These are phyloP conservation scores for Cryptomyrus ogoouensis DNA, from an alignment of 2,113 vertebrate genomes.

Conservation along the genomic window DNA sequence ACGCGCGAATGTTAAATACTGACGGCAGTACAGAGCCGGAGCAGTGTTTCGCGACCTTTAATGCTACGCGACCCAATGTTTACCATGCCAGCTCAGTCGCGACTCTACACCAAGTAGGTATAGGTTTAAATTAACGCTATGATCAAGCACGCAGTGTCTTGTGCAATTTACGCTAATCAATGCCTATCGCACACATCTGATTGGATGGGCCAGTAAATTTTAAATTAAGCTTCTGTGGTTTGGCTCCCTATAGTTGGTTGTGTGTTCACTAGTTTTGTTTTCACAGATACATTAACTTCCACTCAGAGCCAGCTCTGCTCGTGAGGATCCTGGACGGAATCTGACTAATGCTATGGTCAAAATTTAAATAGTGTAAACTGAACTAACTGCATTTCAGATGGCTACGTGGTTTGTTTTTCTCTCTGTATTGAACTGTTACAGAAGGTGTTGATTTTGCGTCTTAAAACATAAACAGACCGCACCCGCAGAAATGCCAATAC, in stretches of 20 bases:
- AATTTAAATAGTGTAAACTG: not conserved
- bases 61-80: too few relatives aligned
- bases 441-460: not conserved
- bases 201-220: too few relatives aligned
- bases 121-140: too few relatives aligned
- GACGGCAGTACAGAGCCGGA: not conserved
- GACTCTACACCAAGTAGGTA: too few relatives aligned
- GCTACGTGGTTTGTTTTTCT: not conserved
- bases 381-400: not conserved
- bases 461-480: not conserved
- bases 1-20: not conserved
- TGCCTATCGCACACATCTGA: too few relatives aligned
- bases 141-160: too few relatives aligned
- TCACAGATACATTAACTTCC: not conserved
- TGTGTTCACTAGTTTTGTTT: too few relatives aligned
- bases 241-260: too few relatives aligned
- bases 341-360: not conserved
- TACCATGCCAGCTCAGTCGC: too few relatives aligned
- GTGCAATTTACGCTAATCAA: too few relatives aligned
- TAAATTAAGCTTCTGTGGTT: too few relatives aligned
- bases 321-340: not conserved
- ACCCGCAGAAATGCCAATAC: not conserved
- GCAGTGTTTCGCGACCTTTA: too few relatives aligned
- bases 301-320: not conserved
- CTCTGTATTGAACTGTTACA: not conserved